Evolutionary conservation across 2,888 invertebrate genomes (phyloP).

Genomic region (Netelia fuscicornis): DNA sequence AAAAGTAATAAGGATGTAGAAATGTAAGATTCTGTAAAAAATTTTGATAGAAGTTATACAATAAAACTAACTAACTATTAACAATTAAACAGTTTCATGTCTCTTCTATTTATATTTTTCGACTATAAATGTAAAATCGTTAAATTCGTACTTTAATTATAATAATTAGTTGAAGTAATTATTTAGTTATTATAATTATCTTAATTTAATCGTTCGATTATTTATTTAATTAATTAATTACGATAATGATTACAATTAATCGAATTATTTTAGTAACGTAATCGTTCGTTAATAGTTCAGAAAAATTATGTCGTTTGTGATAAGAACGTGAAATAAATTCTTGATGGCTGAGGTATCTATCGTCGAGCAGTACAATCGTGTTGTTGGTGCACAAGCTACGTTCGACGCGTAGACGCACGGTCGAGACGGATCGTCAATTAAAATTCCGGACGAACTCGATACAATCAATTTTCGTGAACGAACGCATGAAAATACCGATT

Average conservation of each 20-base stretch:
- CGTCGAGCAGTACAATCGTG: slow-evolving; percentile 2
- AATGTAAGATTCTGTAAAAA: too few relatives aligned
- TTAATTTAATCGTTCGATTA: too few relatives aligned
- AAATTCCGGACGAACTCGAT: slow-evolving; percentile 50
- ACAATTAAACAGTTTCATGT: too few relatives aligned
- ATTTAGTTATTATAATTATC: too few relatives aligned
- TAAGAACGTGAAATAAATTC: neutral
- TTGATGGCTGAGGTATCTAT: neutral
- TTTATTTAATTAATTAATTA: too few relatives aligned
- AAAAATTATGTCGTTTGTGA: neutral
- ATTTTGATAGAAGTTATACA: too few relatives aligned
- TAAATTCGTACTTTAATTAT: neutral
- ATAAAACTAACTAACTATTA: too few relatives aligned
- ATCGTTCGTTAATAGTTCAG: too few relatives aligned
- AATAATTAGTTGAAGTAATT: neutral
- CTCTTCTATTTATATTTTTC: too few relatives aligned
- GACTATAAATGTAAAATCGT: neutral
- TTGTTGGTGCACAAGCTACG: slow-evolving; percentile 5
- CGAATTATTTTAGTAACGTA: too few relatives aligned
- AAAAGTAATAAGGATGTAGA: too few relatives aligned
- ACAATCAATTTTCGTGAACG: slow-evolving; percentile 19
- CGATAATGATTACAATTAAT: too few relatives aligned
- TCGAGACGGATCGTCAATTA: slow-evolving; percentile 42
- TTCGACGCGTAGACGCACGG: slow-evolving; percentile 6
- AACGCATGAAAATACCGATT: slow-evolving; percentile 41